Conservation (phyloP, 2,888 invertebrate genomes). For the Eledona agricola region DNA sequence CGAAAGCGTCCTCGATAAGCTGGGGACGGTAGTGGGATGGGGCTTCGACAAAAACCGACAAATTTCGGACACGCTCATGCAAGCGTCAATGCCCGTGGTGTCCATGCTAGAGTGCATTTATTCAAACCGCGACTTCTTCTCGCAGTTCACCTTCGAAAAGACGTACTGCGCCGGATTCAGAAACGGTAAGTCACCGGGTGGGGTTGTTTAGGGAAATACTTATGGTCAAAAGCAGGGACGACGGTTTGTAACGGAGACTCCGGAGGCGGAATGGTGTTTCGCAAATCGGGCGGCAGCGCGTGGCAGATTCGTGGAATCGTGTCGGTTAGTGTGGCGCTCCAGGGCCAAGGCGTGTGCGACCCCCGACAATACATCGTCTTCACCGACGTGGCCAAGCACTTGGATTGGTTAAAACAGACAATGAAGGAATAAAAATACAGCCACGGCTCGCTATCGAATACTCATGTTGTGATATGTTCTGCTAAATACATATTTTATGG, state of each 20-base stretch:
- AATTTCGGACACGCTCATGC: slow-evolving; percentile 66
- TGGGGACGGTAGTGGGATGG: slow-evolving; percentile 58
- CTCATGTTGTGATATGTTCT: slow-evolving; percentile 20
- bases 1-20: slow-evolving; percentile 46
- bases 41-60: slow-evolving; percentile 69
- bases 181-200: slow-evolving; percentile 56
- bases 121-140: slow-evolving; percentile 70
- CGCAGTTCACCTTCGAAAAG: slow-evolving; percentile 67
- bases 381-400: slow-evolving; percentile 68
- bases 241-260: slow-evolving; percentile 67
- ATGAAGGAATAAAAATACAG: slow-evolving; percentile 24
- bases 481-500: too few relatives aligned
- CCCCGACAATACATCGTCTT: slow-evolving; percentile 70
- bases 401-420: slow-evolving; percentile 47
- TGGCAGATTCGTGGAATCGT: slow-evolving; percentile 65
- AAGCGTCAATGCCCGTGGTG: slow-evolving; percentile 70
- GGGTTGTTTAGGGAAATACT: too few relatives aligned
- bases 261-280: slow-evolving; percentile 61
- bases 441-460: slow-evolving; percentile 6
- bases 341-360: slow-evolving; percentile 68
- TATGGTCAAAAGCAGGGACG: slow-evolving; percentile 47
- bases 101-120: slow-evolving; percentile 68
- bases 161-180: slow-evolving; percentile 65
- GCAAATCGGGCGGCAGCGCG: slow-evolving; percentile 48
- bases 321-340: slow-evolving; percentile 67